Evolutionary conservation across 2,797 vertebrate genomes (phyloP).

Genomic region (Paguma larvata): DNA sequence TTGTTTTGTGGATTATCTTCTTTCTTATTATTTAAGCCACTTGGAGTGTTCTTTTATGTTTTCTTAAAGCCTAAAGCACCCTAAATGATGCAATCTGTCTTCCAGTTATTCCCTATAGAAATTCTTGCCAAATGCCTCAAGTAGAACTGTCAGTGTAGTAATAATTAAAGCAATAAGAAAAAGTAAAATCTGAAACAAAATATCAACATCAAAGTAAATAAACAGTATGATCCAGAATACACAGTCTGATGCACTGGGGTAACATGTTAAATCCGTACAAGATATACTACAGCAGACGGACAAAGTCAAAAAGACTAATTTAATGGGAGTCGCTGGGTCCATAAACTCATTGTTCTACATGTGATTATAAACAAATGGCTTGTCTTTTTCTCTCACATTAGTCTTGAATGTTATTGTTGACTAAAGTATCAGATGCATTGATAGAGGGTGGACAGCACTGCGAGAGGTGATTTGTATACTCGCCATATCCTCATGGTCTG

Average conservation of each 20-base stretch:
- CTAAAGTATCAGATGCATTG: neutral
- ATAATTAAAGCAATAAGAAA: conserved; percentile 14
- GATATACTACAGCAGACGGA: neutral
- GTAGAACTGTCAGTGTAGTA: neutral
- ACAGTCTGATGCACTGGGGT: neutral
- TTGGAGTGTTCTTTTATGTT: neutral
- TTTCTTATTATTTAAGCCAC: neutral
- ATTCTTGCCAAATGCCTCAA: neutral
- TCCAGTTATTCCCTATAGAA: neutral
- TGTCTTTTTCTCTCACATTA: neutral
- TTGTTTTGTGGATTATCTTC: neutral
- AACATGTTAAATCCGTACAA: neutral
- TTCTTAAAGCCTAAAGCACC: neutral
- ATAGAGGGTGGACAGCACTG: neutral
- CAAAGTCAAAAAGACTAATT: neutral
- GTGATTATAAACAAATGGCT: neutral
- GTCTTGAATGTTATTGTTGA: neutral
- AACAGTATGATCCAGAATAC: neutral
- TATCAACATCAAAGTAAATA: conserved; percentile 19
- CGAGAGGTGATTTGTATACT: neutral
- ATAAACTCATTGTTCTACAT: neutral
- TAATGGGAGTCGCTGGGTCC: neutral
- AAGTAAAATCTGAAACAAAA: neutral
- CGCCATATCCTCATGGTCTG: neutral
- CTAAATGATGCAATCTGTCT: neutral